Conservation (phyloP, 2,797 vertebrate species). For the Peromyscus aztecus region DNA sequence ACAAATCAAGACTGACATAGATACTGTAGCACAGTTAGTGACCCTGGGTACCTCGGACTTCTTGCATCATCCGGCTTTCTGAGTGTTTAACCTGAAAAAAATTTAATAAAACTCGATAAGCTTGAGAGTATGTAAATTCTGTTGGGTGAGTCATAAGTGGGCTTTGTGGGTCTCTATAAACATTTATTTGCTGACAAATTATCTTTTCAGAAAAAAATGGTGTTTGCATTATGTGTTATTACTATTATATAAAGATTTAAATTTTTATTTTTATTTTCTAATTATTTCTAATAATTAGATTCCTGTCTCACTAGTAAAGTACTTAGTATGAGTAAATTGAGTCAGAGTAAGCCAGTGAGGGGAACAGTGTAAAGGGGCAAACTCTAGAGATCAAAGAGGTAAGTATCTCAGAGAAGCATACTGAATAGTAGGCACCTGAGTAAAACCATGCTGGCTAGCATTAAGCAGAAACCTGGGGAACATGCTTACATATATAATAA, state of each 20-base stretch:
- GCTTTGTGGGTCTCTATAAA: neutral
- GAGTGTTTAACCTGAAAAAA: neutral
- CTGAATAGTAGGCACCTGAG: neutral
- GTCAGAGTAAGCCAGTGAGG: accelerated
- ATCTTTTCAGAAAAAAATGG: neutral
- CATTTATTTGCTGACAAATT: neutral
- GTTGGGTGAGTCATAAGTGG: neutral
- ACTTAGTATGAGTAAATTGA: neutral
- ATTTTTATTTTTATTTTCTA: neutral
- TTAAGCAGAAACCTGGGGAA: neutral
- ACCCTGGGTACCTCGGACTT: neutral
- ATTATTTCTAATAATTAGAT: neutral
- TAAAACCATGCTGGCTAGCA: neutral
- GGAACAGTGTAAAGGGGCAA: neutral
- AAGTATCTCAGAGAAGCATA: neutral
- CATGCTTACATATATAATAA: neutral
- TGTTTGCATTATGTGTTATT: neutral
- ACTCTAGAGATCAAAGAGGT: neutral
- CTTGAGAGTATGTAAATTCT: neutral
- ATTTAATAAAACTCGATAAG: neutral
- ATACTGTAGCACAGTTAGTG: neutral
- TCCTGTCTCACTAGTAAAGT: neutral
- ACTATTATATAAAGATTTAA: neutral
- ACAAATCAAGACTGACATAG: neutral
- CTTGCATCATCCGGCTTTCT: neutral